A percentile compares a stretch with the other conserved stretches of the same genome.
Evolutionary conservation across 2,797 vertebrate species (phyloP).

Genomic region (Luscinia luscinia): DNA sequence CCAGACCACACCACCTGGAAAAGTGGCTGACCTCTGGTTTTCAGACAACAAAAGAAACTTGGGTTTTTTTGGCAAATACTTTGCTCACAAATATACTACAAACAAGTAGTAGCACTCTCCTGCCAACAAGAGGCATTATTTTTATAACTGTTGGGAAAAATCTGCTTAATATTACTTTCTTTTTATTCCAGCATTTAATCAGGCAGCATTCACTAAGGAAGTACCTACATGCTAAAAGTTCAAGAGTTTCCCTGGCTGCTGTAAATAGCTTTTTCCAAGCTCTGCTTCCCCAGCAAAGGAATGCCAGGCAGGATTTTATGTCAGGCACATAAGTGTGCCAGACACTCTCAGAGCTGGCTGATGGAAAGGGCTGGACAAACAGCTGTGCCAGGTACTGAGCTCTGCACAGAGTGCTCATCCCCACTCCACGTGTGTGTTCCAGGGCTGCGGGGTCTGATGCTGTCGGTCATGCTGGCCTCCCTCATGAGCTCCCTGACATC

Average conservation of each 20-base stretch:
- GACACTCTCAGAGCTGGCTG: accelerated
- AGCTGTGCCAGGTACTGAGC: accelerated
- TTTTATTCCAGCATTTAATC: neutral
- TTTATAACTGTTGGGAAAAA: neutral
- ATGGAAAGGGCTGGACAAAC: neutral
- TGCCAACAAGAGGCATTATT: neutral
- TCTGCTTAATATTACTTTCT: neutral
- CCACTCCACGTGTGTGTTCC: neutral
- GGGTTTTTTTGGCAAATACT: neutral
- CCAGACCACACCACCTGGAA: neutral
- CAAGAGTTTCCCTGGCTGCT: neutral
- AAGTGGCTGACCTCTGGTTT: neutral
- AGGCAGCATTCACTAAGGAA: neutral
- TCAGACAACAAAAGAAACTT: neutral
- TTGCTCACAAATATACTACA: neutral
- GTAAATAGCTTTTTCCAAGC: neutral
- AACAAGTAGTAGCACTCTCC: neutral
- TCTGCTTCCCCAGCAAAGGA: neutral
- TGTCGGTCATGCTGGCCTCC: slow-evolving; percentile 96
- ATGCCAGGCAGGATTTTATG: neutral
- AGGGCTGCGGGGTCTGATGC: slow-evolving; percentile 95
- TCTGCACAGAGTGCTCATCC: accelerated
- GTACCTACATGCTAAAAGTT: neutral
- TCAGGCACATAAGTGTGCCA: neutral
- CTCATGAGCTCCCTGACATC: slow-evolving; percentile 98